Evolutionary conservation across 2,888 invertebrate species (phyloP).

Genomic region (Oligia fasciuncula): DNA sequence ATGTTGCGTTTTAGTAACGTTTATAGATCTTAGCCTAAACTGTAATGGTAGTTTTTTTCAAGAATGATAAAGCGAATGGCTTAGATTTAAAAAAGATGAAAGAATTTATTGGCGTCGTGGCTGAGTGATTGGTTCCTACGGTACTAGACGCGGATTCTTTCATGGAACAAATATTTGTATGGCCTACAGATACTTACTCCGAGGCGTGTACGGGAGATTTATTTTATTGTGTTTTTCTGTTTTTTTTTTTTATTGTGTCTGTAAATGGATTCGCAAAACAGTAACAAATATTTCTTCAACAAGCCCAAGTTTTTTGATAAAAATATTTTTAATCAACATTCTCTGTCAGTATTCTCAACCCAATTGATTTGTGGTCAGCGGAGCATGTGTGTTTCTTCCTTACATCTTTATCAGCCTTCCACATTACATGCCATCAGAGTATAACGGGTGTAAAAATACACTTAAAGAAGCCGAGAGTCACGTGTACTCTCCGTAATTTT

Average conservation of each 20-base stretch:
- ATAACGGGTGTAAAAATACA: too few species aligned
- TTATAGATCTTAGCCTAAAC: not conserved
- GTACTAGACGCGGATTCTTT: not conserved
- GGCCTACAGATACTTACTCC: not conserved
- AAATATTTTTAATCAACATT: not conserved
- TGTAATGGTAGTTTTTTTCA: not conserved
- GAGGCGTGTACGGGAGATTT: not conserved
- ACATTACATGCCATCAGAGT: too few species aligned
- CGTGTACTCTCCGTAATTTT: too few species aligned
- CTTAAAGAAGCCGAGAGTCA: too few species aligned
- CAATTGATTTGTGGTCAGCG: not conserved
- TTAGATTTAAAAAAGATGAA: not conserved
- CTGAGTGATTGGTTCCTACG: not conserved
- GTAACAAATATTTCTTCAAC: not conserved
- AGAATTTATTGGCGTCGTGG: too few species aligned
- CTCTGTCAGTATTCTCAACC: not conserved
- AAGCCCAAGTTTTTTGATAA: too few species aligned
- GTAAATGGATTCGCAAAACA: slow-evolving; percentile 5
- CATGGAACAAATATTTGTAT: slow-evolving; percentile 6
- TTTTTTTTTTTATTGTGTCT: too few species aligned
- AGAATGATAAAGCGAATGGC: not conserved
- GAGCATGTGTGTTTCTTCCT: not conserved
- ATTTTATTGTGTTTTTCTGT: too few species aligned
- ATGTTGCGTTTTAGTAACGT: not conserved
- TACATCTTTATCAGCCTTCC: too few species aligned